A percentile compares a stretch with the other conserved stretches of the same genome.
Conservation (phyloP, 2,113 vertebrate genomes). For the Gadus macrocephalus region DNA sequence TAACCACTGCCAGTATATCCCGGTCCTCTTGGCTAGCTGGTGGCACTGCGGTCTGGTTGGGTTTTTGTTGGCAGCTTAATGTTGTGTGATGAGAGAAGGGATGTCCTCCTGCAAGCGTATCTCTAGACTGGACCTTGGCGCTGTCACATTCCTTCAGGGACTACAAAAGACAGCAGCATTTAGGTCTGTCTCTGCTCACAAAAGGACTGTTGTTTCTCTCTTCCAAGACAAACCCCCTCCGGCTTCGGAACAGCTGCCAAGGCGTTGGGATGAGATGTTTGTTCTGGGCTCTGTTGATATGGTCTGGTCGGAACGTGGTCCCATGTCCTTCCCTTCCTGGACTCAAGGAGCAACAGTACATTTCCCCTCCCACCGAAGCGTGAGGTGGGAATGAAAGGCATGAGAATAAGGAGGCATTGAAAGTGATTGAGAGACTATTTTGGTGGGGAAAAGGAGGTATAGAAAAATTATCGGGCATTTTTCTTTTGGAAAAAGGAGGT, state of each 20-base stretch:
- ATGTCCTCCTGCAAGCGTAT: slow-evolving; percentile 23
- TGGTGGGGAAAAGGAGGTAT: too few species aligned
- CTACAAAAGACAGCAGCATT: slow-evolving; percentile 24
- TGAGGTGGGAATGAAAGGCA: too few species aligned
- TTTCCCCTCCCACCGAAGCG: too few species aligned
- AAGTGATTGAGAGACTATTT: too few species aligned
- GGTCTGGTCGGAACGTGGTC: slow-evolving; percentile 15
- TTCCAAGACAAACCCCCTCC: slow-evolving; percentile 36
- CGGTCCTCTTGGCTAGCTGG: too few species aligned
- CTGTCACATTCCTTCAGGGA: slow-evolving; percentile 36
- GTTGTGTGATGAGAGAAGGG: slow-evolving; percentile 8
- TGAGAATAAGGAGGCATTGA: too few species aligned
- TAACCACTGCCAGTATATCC: too few species aligned
- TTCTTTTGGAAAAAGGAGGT: too few species aligned
- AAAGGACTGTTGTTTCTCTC: slow-evolving; percentile 52
- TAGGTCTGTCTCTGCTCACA: slow-evolving; percentile 40
- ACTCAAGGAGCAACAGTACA: too few species aligned
- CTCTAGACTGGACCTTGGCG: slow-evolving; percentile 12
- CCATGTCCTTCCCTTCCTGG: too few species aligned
- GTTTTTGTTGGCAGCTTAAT: slow-evolving; percentile 3
- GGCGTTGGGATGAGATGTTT: slow-evolving; percentile 53
- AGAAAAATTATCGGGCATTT: too few species aligned
- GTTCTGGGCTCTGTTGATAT: slow-evolving; percentile 29
- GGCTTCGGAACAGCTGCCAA: slow-evolving; percentile 46
- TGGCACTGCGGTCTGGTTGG: too few species aligned